Conservation (phyloP, 2,113 vertebrate species). For the Mormoops blainvillei region DNA sequence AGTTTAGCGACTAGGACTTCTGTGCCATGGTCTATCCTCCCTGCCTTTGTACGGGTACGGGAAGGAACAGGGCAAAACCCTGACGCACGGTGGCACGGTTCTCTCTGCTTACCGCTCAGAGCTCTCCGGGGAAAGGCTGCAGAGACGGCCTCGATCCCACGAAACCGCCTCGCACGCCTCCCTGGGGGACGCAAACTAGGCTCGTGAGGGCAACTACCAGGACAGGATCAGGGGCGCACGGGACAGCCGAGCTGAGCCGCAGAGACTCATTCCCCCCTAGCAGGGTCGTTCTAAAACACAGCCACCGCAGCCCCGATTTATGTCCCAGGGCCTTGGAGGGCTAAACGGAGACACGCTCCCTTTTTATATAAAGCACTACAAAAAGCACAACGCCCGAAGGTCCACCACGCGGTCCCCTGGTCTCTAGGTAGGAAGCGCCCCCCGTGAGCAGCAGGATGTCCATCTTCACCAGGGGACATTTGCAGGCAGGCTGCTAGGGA, state of each 20-base stretch:
- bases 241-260: not conserved
- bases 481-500: not conserved
- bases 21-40: not conserved
- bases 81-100: not conserved
- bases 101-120: not conserved
- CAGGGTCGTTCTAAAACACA: not conserved
- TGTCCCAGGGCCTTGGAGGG: not conserved
- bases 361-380: not conserved
- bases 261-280: not conserved
- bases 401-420: fast-evolving
- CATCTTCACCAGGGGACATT: not conserved
- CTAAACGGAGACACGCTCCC: not conserved
- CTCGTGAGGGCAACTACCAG: not conserved
- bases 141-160: too few relatives aligned
- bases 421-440: not conserved
- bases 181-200: not conserved
- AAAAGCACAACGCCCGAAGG: not conserved
- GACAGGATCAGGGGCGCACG: too few relatives aligned
- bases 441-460: not conserved
- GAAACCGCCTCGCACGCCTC: not conserved
- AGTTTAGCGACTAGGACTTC: not conserved
- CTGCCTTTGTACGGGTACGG: not conserved
- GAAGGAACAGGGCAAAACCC: not conserved
- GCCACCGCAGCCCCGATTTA: not conserved
- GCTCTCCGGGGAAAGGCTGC: not conserved